Conservation (phyloP, 2,888 invertebrate species). For the Papilio gigon region DNA sequence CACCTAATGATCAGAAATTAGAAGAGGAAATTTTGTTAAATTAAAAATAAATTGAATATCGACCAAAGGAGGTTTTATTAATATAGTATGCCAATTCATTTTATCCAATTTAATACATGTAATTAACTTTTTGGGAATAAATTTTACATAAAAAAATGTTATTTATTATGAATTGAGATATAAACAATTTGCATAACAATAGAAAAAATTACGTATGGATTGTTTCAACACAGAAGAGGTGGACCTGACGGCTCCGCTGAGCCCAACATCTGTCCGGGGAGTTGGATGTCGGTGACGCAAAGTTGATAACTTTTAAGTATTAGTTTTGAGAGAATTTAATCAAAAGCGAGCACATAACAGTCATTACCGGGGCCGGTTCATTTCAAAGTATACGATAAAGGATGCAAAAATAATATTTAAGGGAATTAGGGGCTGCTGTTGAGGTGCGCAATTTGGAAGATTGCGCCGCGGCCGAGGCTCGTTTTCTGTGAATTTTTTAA, state of each 20-base stretch:
- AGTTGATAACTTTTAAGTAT: conserved; percentile 77
- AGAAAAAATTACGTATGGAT: conserved; percentile 48
- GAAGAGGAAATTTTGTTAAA: no score
- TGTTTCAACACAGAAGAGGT: conserved; percentile 58
- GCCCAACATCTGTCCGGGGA: conserved; percentile 43
- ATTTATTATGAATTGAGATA: conserved; percentile 40
- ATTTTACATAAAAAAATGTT: conserved; percentile 3
- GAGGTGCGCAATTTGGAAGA: conserved; percentile 75
- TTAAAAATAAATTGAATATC: no score
- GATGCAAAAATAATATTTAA: conserved; percentile 78
- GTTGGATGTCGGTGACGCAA: conserved; percentile 55
- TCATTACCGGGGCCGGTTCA: conserved; percentile 73
- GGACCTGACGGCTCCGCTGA: conserved; percentile 46
- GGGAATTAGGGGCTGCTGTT: conserved; percentile 77
- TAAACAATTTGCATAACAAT: conserved; percentile 48
- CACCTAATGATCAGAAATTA: no score
- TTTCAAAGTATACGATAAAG: conserved; percentile 79
- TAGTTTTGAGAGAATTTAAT: conserved; percentile 79
- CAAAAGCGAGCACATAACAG: conserved; percentile 74
- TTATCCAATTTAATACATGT: background rate
- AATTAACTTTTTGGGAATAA: background rate
- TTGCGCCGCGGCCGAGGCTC: conserved; percentile 66
- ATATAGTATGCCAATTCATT: no score
- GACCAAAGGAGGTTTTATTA: background rate
- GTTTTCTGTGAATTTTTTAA: conserved; percentile 82